Conservation (phyloP, 2,113 vertebrate genomes). For the Dromiciops gliroides region DNA sequence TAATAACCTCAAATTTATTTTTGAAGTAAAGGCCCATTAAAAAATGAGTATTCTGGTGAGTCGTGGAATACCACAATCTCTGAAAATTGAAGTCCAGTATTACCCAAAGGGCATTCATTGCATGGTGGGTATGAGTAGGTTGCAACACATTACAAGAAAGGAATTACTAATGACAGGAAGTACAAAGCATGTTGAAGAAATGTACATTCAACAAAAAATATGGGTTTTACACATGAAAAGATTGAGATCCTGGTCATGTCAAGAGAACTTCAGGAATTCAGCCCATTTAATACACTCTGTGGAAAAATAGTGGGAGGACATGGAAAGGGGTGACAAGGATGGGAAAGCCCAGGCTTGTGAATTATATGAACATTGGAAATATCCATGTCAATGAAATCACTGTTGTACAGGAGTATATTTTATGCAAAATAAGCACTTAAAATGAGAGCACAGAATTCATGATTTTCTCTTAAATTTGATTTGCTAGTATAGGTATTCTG, state of each 20-base stretch:
- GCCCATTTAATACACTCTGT: not conserved
- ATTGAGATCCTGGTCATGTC: not conserved
- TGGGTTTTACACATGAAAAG: not conserved
- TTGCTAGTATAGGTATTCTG: not conserved
- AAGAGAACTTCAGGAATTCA: not conserved
- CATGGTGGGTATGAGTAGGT: not conserved
- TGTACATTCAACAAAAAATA: not conserved
- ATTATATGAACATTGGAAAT: not conserved
- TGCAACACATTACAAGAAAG: not conserved
- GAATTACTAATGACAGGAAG: not conserved
- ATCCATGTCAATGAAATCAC: not conserved
- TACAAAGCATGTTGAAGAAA: not conserved
- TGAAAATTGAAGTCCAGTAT: not conserved
- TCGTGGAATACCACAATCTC: not conserved
- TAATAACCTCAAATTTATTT: not conserved
- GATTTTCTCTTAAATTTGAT: not conserved
- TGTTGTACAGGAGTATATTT: not conserved
- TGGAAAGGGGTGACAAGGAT: not conserved
- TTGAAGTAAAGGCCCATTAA: not conserved
- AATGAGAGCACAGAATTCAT: not conserved
- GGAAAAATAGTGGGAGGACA: not conserved
- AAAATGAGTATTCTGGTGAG: not conserved
- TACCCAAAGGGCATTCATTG: not conserved
- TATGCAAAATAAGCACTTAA: constrained; percentile 1
- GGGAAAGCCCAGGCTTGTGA: not conserved